Conservation (phyloP, 2,113 vertebrate genomes). For the Trachemys scripta region DNA sequence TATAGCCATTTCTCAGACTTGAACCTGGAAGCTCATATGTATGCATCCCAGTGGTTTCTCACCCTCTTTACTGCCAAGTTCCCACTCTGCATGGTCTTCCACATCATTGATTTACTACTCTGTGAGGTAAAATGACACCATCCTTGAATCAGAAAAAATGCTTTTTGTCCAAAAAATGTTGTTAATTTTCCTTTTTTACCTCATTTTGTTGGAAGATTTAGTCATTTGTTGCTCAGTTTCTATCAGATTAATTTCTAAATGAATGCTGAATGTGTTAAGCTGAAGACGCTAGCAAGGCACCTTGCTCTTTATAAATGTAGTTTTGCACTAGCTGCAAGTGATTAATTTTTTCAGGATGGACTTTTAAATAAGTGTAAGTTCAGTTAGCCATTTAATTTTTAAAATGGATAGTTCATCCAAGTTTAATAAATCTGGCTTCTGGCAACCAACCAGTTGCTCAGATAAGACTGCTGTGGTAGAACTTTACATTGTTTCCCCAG, state of each 20-base stretch:
- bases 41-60: conserved; percentile 99
- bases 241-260: background rate
- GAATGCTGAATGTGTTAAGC: background rate
- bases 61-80: conserved; percentile 99
- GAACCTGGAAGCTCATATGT: conserved; percentile 98
- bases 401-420: background rate
- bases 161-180: background rate
- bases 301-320: background rate
- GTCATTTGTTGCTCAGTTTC: background rate
- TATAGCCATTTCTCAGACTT: conserved; percentile 91
- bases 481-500: background rate
- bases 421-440: conserved; percentile 6
- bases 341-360: background rate
- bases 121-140: conserved; percentile 87
- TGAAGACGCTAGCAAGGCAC: background rate
- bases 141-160: background rate
- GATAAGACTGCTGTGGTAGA: background rate
- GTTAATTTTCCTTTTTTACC: background rate
- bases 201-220: background rate
- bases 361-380: background rate
- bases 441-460: background rate
- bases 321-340: background rate
- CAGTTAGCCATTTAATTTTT: conserved; percentile 19
- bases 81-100: conserved; percentile 99
- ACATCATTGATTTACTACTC: conserved; percentile 98